phyloP scores from a whole-genome alignment of 2,113 vertebrate species.

The Entelurus aequoreus region DNA sequence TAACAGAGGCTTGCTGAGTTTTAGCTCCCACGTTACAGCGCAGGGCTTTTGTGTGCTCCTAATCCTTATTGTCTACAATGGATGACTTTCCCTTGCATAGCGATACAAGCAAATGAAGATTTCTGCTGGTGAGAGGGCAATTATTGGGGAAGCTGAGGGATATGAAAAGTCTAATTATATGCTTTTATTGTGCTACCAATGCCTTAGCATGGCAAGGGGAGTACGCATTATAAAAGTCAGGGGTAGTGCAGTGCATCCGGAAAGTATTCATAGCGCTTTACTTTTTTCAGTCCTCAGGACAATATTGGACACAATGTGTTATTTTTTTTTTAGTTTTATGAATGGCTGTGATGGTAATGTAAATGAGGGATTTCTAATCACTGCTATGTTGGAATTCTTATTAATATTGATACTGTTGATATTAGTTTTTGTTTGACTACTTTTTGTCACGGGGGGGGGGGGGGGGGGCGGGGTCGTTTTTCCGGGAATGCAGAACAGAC shows the following conservation, averaged over 20 bases:
- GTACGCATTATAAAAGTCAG: conserved; percentile 36
- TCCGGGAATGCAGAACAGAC: too few relatives aligned
- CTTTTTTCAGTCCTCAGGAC: too few relatives aligned
- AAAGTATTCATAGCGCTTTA: too few relatives aligned
- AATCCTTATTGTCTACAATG: conserved; percentile 72
- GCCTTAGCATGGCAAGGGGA: conserved; percentile 42
- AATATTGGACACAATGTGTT: too few relatives aligned
- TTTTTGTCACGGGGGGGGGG: too few relatives aligned
- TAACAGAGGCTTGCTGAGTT: conserved; percentile 52
- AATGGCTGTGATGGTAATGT: too few relatives aligned
- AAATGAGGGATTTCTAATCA: too few relatives aligned
- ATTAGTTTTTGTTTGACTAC: too few relatives aligned
- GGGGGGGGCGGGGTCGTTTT: too few relatives aligned
- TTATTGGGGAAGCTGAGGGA: conserved; percentile 60
- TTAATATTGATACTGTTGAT: too few relatives aligned
- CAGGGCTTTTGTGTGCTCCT: conserved; percentile 55
- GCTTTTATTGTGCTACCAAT: conserved; percentile 61
- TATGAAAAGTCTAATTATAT: conserved; percentile 64
- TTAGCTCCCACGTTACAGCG: conserved; percentile 59
- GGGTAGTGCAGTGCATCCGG: not conserved
- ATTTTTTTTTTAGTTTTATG: too few relatives aligned
- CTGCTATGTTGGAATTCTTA: too few relatives aligned
- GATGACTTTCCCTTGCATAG: conserved; percentile 68
- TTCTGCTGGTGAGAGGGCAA: conserved; percentile 64
- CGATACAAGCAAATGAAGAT: conserved; percentile 70